Conservation (phyloP, 1,140 invertebrate genomes). For the Pentalonia nigronervosa region DNA sequence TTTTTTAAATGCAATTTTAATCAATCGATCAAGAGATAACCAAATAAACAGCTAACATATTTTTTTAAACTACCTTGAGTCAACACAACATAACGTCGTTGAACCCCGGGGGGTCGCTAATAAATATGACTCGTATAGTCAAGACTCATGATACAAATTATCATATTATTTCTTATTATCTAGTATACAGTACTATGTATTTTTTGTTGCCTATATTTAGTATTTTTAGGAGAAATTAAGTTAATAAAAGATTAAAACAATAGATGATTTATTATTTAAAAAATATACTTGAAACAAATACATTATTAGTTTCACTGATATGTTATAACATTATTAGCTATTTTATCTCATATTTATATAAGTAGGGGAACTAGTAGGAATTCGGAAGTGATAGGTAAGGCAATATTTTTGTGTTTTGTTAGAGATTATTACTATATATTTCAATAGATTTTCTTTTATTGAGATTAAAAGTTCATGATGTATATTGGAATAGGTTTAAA, state of each 20-base stretch:
- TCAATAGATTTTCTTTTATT: not conserved
- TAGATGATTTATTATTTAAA: not conserved
- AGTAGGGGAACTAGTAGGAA: not conserved
- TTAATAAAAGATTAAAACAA: not conserved
- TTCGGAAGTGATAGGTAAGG: not conserved
- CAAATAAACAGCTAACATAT: not conserved
- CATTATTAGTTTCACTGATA: not conserved
- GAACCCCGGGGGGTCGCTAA: slow-evolving; percentile 1
- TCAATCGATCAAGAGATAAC: slow-evolving; percentile 26
- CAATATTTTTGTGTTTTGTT: too few species aligned
- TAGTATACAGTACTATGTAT: not conserved
- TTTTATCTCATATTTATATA: not conserved
- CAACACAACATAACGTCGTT: slow-evolving; percentile 31
- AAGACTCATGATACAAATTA: slow-evolving; percentile 9
- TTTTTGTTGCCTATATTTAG: slow-evolving; percentile 13
- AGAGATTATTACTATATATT: not conserved
- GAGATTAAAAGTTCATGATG: too few species aligned
- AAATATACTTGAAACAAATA: not conserved
- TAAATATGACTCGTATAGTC: slow-evolving; percentile 30
- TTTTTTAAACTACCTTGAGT: not conserved
- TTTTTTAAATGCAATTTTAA: slow-evolving; percentile 35
- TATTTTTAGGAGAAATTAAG: not conserved
- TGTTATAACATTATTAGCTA: not conserved
- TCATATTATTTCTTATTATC: slow-evolving; percentile 26
- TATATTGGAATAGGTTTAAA: not conserved